These are phyloP conservation scores for Ylistrum balloti DNA, from an alignment of 1,140 invertebrate species.

Conservation along the genomic window DNA sequence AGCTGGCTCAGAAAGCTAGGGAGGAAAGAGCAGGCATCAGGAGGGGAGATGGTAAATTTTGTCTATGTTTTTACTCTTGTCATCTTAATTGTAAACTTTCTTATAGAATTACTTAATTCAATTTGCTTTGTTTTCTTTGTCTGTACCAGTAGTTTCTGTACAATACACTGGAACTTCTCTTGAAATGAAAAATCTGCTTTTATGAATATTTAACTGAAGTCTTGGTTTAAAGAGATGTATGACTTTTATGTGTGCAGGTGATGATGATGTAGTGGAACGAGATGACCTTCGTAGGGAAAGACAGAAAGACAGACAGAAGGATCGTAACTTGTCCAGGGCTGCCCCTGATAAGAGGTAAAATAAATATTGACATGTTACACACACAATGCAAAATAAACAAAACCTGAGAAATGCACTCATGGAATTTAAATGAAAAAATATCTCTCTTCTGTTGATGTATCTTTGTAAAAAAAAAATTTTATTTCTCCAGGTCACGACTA, in stretches of 20 bases:
- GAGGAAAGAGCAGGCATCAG: constrained; percentile 93
- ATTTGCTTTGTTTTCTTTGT: too few relatives aligned
- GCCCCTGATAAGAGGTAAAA: constrained; percentile 93
- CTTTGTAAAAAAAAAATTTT: neutral
- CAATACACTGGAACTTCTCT: too few relatives aligned
- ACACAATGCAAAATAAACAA: neutral
- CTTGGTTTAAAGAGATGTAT: too few relatives aligned
- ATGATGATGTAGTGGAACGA: constrained; percentile 91
- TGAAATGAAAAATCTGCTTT: too few relatives aligned
- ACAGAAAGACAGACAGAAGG: constrained; percentile 95
- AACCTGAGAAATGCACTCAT: too few relatives aligned
- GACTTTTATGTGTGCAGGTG: constrained; percentile 67
- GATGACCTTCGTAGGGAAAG: constrained; percentile 94
- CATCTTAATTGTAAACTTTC: too few relatives aligned
- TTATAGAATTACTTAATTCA: too few relatives aligned
- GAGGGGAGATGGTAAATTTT: constrained; percentile 70
- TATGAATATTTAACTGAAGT: too few relatives aligned
- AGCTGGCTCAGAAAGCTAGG: constrained; percentile 96
- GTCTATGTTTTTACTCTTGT: too few relatives aligned
- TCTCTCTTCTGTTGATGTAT: too few relatives aligned
- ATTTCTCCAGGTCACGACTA: constrained; percentile 88
- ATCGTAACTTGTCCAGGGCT: constrained; percentile 95
- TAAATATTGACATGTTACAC: neutral
- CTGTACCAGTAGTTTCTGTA: too few relatives aligned
- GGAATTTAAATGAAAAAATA: too few relatives aligned